Base-by-base conservation (phyloP, 2,113 vertebrate species). In the Aleadryas rufinucha region DNA sequence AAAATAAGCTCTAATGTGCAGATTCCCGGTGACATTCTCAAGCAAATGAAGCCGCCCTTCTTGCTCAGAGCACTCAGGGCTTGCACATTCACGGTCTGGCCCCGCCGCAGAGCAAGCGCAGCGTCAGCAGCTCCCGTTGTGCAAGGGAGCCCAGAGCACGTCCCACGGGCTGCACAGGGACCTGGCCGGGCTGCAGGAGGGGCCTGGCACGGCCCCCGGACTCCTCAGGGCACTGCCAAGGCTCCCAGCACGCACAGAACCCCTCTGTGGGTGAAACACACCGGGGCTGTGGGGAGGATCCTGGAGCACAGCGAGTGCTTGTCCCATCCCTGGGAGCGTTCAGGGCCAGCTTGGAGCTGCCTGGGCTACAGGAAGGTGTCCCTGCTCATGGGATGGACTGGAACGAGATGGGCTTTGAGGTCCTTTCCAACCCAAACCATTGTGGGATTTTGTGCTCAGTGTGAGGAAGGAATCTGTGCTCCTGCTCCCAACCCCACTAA, bases 61-160 rank as follows among this genome's bases (percentile, higher is more conserved):
- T 78, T 13, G 95, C 94, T 91, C 74, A 6, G 81, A 11, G 77
- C 70, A 7, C 5, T 3, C 61, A 2, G 5, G 17, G 72, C 68
- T 66, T 79, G 87, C 74, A 47, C 80, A 28, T 14, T 53, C 44
- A 26, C 2, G 60, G 13, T 15, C 52, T 8, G 81, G 93, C 90
- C 89, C 54, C 13, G 47, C 56, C 18, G 65, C 89, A 84, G 84
- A 91, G 5, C 74, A 65, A 69, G 13, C 6, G 89, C 91, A 86
- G 24, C 7, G 54, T 85, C 56, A 95, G 94, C 90, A 69, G 84
- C 57, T 71, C 23, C 12, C 4, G 33, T 83, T 70, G 94, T 63
- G 95, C 93, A 93, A 91, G 94, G 52, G 52, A 82, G 84, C 87
- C 13, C 66, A 42, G 49, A 41, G 95, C 95, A 22, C 42, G 16